These are phyloP conservation scores for Anolis apletophallus DNA, from an alignment of 2,797 vertebrate species.

Conservation along the genomic window DNA sequence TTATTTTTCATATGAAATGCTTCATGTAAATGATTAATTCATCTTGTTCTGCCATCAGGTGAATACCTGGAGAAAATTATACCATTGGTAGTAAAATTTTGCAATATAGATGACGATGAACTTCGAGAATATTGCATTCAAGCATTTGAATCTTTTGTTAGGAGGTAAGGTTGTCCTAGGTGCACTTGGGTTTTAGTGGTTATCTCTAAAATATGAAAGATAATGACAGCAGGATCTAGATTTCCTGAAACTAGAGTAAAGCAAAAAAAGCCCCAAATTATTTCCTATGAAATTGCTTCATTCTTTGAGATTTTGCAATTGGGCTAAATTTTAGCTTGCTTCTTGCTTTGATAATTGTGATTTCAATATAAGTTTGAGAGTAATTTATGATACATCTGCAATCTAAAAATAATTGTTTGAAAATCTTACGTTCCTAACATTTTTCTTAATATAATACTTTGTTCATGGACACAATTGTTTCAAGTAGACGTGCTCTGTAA, in stretches of 20 bases:
- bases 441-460: background rate
- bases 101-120: constrained; percentile 97
- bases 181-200: constrained; percentile 15
- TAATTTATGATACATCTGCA: no score
- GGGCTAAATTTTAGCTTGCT: background rate
- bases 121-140: constrained; percentile 99
- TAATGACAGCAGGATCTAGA: background rate
- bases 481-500: background rate
- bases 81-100: constrained; percentile 98
- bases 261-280: background rate
- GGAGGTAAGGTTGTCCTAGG: constrained; percentile 82
- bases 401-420: background rate
- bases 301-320: background rate
- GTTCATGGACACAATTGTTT: background rate
- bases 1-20: constrained; percentile 44
- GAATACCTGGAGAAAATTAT: constrained; percentile 98
- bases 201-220: constrained; percentile 17
- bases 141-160: constrained; percentile 98
- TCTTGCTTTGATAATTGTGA: background rate
- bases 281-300: background rate
- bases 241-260: background rate
- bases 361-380: no score
- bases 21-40: constrained; percentile 56
- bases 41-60: constrained; percentile 75
- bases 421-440: background rate